Conservation (phyloP, 2,888 invertebrate genomes). For the Nemoura dubitans region DNA sequence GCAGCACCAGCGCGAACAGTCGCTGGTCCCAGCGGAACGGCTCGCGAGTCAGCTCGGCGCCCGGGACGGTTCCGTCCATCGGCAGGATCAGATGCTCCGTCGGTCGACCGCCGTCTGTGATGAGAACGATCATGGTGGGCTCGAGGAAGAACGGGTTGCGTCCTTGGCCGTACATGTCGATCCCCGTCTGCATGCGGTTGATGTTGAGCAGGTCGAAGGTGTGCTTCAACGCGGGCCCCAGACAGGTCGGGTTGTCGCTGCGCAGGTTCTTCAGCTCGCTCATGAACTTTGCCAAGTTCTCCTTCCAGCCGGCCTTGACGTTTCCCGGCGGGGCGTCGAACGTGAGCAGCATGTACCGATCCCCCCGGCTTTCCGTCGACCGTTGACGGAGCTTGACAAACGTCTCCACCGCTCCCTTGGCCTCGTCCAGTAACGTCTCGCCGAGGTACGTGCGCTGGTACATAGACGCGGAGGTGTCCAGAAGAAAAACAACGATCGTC, state of each 20-base stretch:
- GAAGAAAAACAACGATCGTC: conserved; percentile 99
- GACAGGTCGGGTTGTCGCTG: conserved; percentile 89
- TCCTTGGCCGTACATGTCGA: conserved; percentile 99
- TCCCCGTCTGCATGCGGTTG: conserved; percentile 97
- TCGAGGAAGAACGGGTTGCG: conserved; percentile 97
- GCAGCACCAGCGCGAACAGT: conserved; percentile 91
- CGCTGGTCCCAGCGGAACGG: conserved; percentile 99
- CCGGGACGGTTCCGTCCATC: conserved; percentile 83
- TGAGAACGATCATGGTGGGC: conserved; percentile 95
- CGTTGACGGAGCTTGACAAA: conserved; percentile 97
- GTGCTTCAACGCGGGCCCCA: conserved; percentile 94
- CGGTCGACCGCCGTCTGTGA: conserved; percentile 96
- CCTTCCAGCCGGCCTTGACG: conserved; percentile 99
- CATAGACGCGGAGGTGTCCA: conserved; percentile 99
- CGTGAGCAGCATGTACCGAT: conserved; percentile 98
- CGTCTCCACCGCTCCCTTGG: conserved; percentile 98
- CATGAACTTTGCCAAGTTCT: conserved; percentile 96
- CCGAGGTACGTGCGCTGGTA: conserved; percentile 97
- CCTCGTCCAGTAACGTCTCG: conserved; percentile 95
- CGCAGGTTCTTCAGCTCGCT: conserved; percentile 96
- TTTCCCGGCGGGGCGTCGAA: conserved; percentile 99
- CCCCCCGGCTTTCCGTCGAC: conserved; percentile 93
- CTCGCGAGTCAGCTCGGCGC: conserved; percentile 95
- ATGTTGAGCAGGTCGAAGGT: conserved; percentile 97
- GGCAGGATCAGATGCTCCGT: conserved; percentile 78